These are phyloP conservation scores for Sterna hirundo DNA, from an alignment of 2,113 vertebrate species.

Conservation along the genomic window DNA sequence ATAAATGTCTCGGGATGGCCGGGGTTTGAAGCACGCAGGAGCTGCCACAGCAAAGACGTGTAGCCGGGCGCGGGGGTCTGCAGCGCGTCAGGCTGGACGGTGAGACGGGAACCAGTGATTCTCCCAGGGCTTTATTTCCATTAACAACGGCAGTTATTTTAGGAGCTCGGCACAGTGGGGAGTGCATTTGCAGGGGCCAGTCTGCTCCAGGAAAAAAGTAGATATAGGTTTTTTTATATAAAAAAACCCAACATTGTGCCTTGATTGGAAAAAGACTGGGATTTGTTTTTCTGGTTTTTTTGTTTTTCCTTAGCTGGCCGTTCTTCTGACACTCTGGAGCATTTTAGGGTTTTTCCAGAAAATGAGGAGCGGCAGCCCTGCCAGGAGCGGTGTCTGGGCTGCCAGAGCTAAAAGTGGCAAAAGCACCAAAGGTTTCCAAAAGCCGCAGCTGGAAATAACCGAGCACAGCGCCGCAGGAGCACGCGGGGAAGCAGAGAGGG, in stretches of 20 bases:
- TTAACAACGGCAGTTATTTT: not conserved
- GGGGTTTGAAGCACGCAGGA: not conserved
- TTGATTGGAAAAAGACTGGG: constrained; percentile 1
- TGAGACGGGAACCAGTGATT: not conserved
- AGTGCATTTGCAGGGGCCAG: not conserved
- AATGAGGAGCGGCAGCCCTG: not conserved
- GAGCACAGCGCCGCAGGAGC: not conserved
- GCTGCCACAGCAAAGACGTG: not conserved
- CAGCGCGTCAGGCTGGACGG: not conserved
- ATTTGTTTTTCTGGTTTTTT: not conserved
- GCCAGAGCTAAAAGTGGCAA: constrained; percentile 37
- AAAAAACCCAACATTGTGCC: not conserved
- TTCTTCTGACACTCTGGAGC: not conserved
- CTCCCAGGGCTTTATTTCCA: constrained; percentile 19
- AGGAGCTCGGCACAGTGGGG: not conserved
- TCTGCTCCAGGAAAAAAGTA: not conserved
- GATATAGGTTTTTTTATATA: not conserved
- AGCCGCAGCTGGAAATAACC: constrained; percentile 46
- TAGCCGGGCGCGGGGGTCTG: not conserved
- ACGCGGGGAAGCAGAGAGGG: not conserved
- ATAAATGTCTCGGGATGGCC: not conserved
- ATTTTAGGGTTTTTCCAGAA: constrained; percentile 48
- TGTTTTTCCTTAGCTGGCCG: not conserved
- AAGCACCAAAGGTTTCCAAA: constrained; percentile 1
- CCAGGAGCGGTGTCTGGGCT: not conserved